phyloP scores from a whole-genome alignment of 2,797 vertebrate genomes.

The Silurus aristotelis region DNA sequence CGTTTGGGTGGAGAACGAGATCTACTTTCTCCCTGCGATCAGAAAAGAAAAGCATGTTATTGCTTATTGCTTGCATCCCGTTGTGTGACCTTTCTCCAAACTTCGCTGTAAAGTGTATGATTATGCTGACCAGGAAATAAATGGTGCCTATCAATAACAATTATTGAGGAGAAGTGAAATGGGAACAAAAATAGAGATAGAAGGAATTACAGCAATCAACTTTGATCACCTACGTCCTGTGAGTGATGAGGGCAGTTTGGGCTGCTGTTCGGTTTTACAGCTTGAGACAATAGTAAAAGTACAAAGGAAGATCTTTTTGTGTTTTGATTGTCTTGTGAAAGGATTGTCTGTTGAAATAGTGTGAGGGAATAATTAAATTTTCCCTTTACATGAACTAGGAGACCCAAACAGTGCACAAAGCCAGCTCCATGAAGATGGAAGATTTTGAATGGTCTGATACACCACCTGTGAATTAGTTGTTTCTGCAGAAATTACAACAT shows the following conservation, averaged over 20 bases:
- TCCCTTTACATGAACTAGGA: no score
- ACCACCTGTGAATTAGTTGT: background rate
- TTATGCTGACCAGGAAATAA: constrained; percentile 7
- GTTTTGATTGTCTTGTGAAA: background rate
- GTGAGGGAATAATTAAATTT: background rate
- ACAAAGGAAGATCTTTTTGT: background rate
- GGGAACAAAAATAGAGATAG: background rate
- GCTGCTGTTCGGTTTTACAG: background rate
- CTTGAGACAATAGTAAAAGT: background rate
- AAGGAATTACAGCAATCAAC: constrained; percentile 14
- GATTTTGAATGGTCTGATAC: background rate
- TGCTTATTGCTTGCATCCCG: background rate
- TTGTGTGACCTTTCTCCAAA: background rate
- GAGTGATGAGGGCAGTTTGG: background rate
- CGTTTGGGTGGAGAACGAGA: constrained; percentile 80
- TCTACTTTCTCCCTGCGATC: constrained; percentile 71
- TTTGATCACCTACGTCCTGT: background rate
- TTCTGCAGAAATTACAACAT: background rate
- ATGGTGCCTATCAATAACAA: background rate
- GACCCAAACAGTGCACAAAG: no score
- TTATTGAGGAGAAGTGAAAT: background rate
- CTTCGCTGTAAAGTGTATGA: background rate
- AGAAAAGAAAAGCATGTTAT: constrained; percentile 30
- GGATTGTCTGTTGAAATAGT: constrained; percentile 46
- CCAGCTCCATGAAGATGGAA: no score